Percentiles rank a stretch among this genome's conserved stretches.
These are phyloP conservation scores for Centruroides vittatus DNA, from an alignment of 1,140 invertebrate species.

Conservation along the genomic window DNA sequence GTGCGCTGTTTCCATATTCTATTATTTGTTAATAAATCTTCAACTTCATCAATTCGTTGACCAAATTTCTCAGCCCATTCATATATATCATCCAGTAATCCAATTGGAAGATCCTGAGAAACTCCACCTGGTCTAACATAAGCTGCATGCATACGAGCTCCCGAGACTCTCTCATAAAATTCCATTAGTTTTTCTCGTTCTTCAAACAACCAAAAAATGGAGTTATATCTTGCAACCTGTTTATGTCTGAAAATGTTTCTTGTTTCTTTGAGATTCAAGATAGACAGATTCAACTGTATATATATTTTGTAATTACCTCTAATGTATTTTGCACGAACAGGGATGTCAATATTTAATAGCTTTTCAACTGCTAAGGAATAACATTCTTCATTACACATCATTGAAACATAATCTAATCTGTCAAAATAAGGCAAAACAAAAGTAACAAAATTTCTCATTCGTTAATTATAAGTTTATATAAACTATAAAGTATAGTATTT, in stretches of 20 bases:
- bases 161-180: conserved; percentile 91
- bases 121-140: conserved; percentile 92
- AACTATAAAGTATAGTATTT: too few relatives aligned
- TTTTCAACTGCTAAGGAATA: conserved; percentile 94
- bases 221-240: conserved; percentile 34
- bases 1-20: conserved; percentile 81
- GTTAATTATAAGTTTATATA: too few relatives aligned
- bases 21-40: conserved; percentile 86
- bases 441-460: too few relatives aligned
- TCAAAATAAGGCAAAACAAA: conserved; percentile 86
- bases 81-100: conserved; percentile 91
- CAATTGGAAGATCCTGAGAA: conserved; percentile 73
- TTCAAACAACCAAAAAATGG: conserved; percentile 97
- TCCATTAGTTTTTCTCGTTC: conserved; percentile 97
- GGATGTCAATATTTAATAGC: conserved; percentile 87
- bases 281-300: too few relatives aligned
- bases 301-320: conserved; percentile 48
- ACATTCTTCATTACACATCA: conserved; percentile 99
- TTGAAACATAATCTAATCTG: conserved; percentile 96
- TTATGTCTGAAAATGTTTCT: too few relatives aligned
- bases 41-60: conserved; percentile 82
- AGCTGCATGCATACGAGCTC: conserved; percentile 92
- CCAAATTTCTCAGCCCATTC: conserved; percentile 70
- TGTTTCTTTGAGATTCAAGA: too few relatives aligned
- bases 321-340: conserved; percentile 87